Percentiles rank a stretch among this genome's conserved stretches.
phyloP scores from a whole-genome alignment of 1,140 invertebrate species.

The Rhizoglyphus robini region DNA sequence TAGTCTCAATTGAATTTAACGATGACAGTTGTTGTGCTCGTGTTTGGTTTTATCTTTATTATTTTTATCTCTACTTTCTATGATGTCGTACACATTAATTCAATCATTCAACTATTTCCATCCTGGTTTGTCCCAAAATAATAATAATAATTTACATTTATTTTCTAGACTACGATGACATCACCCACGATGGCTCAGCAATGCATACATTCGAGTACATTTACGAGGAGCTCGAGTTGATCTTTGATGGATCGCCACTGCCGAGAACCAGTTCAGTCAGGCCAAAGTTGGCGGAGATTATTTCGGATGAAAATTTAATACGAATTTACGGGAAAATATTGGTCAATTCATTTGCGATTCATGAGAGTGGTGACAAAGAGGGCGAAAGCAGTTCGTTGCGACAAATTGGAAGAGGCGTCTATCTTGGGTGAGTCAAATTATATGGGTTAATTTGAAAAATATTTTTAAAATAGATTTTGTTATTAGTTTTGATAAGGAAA shows the following conservation, averaged over 20 bases:
- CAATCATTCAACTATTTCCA: too few relatives aligned
- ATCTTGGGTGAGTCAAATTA: constrained; percentile 21
- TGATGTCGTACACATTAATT: too few relatives aligned
- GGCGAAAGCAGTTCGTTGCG: neutral
- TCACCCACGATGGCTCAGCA: neutral
- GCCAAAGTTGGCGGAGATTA: neutral
- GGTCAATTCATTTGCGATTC: constrained; percentile 21
- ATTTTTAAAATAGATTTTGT: too few relatives aligned
- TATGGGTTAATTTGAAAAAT: too few relatives aligned
- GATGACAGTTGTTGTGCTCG: too few relatives aligned
- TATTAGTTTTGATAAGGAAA: too few relatives aligned
- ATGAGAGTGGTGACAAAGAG: constrained; percentile 1
- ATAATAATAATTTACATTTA: too few relatives aligned
- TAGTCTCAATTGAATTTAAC: too few relatives aligned
- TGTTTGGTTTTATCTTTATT: too few relatives aligned
- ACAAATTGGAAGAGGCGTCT: constrained; percentile 14
- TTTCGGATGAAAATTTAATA: constrained; percentile 2
- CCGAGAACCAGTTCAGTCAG: neutral
- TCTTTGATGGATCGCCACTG: constrained; percentile 9
- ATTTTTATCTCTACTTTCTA: too few relatives aligned
- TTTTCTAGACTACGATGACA: constrained; percentile 15
- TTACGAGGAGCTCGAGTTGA: constrained; percentile 4
- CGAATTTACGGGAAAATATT: constrained; percentile 21
- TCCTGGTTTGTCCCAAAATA: too few relatives aligned
- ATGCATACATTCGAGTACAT: constrained; percentile 4